Evolutionary conservation across 2,113 vertebrate species (phyloP).

Genomic region (Acrocephalus kingi): DNA sequence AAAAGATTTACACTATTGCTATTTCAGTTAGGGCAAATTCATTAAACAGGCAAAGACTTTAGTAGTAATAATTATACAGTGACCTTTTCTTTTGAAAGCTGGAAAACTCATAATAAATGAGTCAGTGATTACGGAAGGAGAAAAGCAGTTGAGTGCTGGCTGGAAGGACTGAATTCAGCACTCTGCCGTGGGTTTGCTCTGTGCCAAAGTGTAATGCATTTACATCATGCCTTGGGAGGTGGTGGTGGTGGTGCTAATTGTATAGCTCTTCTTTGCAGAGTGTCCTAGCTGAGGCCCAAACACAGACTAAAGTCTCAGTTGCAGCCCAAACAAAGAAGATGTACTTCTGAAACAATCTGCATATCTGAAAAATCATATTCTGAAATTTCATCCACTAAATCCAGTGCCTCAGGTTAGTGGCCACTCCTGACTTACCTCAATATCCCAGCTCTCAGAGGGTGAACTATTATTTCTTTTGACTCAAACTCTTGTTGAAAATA

Average conservation of each 20-base stretch:
- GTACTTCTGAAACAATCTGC: not conserved
- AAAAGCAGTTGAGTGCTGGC: not conserved
- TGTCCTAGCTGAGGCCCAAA: not conserved
- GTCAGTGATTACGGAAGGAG: not conserved
- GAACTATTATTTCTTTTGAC: not conserved
- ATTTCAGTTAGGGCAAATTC: not conserved
- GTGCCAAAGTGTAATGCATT: not conserved
- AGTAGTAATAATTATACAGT: not conserved
- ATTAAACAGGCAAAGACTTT: not conserved
- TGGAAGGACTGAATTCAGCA: not conserved
- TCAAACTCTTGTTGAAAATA: not conserved
- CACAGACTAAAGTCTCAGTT: not conserved
- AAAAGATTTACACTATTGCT: not conserved
- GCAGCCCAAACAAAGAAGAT: not conserved
- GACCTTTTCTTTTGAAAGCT: constrained; percentile 43
- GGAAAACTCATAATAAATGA: not conserved
- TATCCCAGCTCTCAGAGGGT: not conserved
- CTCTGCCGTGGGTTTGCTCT: not conserved
- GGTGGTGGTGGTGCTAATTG: not conserved
- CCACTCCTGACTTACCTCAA: not conserved
- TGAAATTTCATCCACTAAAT: not conserved
- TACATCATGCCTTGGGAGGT: not conserved
- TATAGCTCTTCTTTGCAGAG: not conserved
- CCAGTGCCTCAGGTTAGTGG: not conserved
- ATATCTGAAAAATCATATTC: not conserved